Evolutionary conservation across 2,797 vertebrate genomes (phyloP), one percentile per base, ranked within the genome.

Genomic region (Characodon lateralis): DNA sequence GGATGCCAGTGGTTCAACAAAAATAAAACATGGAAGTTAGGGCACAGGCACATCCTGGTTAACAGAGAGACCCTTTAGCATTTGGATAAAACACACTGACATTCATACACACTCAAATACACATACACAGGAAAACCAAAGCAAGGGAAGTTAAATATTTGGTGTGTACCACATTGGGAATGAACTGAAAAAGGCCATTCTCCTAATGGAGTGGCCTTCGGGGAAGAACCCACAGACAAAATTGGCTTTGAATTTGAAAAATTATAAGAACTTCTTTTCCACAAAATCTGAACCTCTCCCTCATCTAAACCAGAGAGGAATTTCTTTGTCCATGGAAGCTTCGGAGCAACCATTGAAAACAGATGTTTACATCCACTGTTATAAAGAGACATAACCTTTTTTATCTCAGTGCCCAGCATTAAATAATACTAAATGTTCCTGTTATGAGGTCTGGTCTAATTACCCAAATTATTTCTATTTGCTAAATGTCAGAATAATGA

Each of bases 11-110:
- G 50, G 65, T 77, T 80, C 82, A 72, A 85, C 65, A 46, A 66
- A 80, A 80, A 80, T 82, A 86, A 84, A 83, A 53, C 73, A 53
- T 74, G 71, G 77, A 83, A 83, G 65, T 87, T 80, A 78, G 72
- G 77, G 55, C 26, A 76, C 31, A 74, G 46, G 16, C 76, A 87
- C 68, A 75, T 82, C 72, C 83, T 86, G 82, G 70, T 53, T 76
- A 56, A 83, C 81, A 82, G 82, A 85, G 59, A 68, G 55, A 74
- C 35, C 41, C 26, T 39, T 26, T 43, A 16, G 74, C 35, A 78
- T 73, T 83, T 51, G 81, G 58, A 83, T 43, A 81, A 68, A 81
- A 51, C 69, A 56, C 59, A 39, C 22, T 13, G 3, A 76, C 7
- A 72, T 43, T 35, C 4, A 43, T 22, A 76, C 2, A 56, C 24